phyloP scores from a whole-genome alignment of 2,113 vertebrate genomes.

The Myotis lucifugus region DNA sequence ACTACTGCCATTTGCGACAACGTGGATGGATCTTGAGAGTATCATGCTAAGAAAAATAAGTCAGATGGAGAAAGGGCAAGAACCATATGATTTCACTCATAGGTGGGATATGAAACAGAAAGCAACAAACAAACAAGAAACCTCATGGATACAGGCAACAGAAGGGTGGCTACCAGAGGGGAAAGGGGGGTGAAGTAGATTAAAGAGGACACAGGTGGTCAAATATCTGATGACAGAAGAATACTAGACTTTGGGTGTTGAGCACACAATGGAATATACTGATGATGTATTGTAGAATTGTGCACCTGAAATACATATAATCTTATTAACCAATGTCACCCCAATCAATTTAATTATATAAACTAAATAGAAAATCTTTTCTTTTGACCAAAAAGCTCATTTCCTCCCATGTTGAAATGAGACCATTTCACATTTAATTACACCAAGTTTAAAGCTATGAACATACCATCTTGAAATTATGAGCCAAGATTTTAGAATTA shows the following conservation, averaged over 20 bases:
- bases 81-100: neutral
- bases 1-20: neutral
- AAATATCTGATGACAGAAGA: too few relatives aligned
- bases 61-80: neutral
- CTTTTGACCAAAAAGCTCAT: constrained; percentile 9
- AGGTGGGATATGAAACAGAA: neutral
- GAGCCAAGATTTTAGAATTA: neutral
- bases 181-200: too few relatives aligned
- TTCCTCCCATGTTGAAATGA: neutral
- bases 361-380: constrained; percentile 1
- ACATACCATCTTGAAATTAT: neutral
- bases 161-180: neutral
- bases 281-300: neutral
- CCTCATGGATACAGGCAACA: neutral
- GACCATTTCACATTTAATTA: constrained; percentile 44
- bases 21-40: neutral
- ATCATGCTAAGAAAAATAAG: neutral
- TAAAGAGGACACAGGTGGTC: neutral
- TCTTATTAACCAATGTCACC: neutral
- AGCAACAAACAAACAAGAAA: neutral
- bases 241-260: neutral
- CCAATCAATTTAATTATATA: neutral
- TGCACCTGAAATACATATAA: too few relatives aligned
- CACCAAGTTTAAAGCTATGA: neutral
- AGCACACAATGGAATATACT: neutral